Evolutionary conservation across 2,888 invertebrate species (phyloP).

Genomic region (Dioctria rufipes): DNA sequence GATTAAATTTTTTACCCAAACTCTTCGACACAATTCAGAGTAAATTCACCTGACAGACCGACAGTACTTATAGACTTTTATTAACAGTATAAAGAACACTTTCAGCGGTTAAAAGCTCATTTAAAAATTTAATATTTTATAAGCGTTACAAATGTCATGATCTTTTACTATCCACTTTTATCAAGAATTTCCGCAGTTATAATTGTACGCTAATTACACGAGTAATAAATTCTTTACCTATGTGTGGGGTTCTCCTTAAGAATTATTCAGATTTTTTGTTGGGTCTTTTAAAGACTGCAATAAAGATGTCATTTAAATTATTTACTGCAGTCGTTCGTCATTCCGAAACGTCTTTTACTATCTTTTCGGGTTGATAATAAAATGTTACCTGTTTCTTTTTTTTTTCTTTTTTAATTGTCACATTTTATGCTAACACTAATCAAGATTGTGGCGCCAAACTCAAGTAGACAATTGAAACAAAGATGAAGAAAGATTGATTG

Average conservation of each 20-base stretch:
- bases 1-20: too few relatives aligned
- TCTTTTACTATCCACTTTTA: neutral
- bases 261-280: slow-evolving; percentile 9
- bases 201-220: neutral
- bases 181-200: neutral
- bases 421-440: neutral
- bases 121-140: too few relatives aligned
- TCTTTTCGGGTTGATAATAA: neutral
- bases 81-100: too few relatives aligned
- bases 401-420: neutral
- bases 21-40: too few relatives aligned
- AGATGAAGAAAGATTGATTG: neutral
- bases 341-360: slow-evolving; percentile 10
- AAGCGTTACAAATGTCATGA: too few relatives aligned
- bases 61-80: too few relatives aligned
- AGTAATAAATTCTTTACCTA: slow-evolving; percentile 2
- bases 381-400: neutral
- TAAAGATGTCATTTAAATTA: slow-evolving; percentile 32
- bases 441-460: slow-evolving; percentile 1
- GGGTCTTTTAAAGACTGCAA: slow-evolving; percentile 18
- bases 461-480: neutral
- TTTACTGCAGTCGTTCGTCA: slow-evolving; percentile 23
- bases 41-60: too few relatives aligned
- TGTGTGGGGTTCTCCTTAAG: neutral
- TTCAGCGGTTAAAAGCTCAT: too few relatives aligned